phyloP scores from a whole-genome alignment of 2,888 invertebrate genomes.

The Entomobrya multifasciata region DNA sequence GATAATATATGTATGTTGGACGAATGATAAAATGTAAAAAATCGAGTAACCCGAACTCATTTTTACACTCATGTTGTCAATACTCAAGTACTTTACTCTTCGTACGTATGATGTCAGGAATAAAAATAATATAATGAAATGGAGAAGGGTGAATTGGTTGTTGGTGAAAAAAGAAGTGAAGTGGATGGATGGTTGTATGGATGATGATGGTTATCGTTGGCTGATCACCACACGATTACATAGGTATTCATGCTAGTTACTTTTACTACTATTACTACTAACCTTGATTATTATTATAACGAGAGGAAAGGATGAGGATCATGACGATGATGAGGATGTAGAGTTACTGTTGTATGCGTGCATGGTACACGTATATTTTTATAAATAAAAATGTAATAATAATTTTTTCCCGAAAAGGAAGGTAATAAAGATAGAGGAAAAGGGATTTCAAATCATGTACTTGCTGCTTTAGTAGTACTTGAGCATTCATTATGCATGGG shows the following conservation, averaged over 20 bases:
- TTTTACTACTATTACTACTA: not conserved
- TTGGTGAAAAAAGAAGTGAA: constrained; percentile 3
- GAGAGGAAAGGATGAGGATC: not conserved
- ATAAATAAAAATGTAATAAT: constrained; percentile 5
- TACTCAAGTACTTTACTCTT: not conserved
- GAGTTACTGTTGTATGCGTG: constrained; percentile 9
- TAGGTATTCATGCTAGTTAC: not conserved
- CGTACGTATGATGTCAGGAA: no score
- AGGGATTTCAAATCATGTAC: constrained; percentile 48
- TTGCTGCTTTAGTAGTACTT: constrained; percentile 39
- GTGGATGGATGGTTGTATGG: not conserved
- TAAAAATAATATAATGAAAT: not conserved
- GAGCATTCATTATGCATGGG: constrained; percentile 58
- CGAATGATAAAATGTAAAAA: not conserved
- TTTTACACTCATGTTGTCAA: constrained; percentile 15
- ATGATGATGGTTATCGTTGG: not conserved
- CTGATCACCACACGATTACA: not conserved
- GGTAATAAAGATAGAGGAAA: constrained; percentile 57
- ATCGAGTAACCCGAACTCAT: not conserved
- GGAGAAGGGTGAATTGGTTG: constrained; percentile 14
- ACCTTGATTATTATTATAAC: constrained; percentile 1
- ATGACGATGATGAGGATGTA: not conserved
- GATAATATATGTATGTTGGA: no score
- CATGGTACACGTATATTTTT: no score
- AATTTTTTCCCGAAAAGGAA: constrained; percentile 34